Evolutionary conservation across 1,140 invertebrate species (phyloP).

Genomic region (Phortica variegata): DNA sequence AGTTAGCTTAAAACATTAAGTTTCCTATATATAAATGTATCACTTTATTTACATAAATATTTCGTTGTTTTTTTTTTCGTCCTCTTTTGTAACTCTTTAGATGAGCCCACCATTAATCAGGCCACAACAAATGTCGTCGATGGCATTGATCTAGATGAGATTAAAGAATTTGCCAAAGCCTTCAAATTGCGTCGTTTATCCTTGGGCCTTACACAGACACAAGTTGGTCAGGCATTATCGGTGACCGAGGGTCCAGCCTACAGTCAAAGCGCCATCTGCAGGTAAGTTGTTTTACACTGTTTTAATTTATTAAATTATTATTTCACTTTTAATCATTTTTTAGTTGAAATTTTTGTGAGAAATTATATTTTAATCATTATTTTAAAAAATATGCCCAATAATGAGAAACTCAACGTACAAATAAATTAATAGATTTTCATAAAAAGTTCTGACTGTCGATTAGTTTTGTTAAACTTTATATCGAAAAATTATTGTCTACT

Average conservation of each 20-base stretch:
- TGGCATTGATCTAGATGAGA: constrained; percentile 95
- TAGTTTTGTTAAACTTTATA: too few species aligned
- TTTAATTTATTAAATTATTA: background rate
- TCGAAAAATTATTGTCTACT: too few species aligned
- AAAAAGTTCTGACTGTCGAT: too few species aligned
- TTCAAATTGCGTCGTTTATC: constrained; percentile 93
- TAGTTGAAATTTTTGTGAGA: too few species aligned
- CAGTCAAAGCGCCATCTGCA: constrained; percentile 98
- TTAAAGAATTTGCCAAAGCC: constrained; percentile 96
- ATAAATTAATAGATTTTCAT: too few species aligned
- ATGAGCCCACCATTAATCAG: constrained; percentile 89
- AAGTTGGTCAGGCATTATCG: constrained; percentile 91
- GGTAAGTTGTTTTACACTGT: constrained; percentile 63
- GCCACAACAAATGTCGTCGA: constrained; percentile 92
- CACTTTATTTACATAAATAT: too few species aligned
- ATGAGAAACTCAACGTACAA: too few species aligned
- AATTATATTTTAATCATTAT: too few species aligned
- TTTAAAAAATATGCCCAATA: too few species aligned
- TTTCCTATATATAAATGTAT: too few species aligned
- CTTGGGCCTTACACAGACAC: constrained; percentile 92
- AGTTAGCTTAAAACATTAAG: too few species aligned
- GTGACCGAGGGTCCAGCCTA: constrained; percentile 96
- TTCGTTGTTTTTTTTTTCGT: constrained; percentile 8
- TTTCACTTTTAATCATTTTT: too few species aligned
- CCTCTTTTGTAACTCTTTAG: constrained; percentile 62